Conservation (phyloP, 2,797 vertebrate genomes). For the Pterois miles region DNA sequence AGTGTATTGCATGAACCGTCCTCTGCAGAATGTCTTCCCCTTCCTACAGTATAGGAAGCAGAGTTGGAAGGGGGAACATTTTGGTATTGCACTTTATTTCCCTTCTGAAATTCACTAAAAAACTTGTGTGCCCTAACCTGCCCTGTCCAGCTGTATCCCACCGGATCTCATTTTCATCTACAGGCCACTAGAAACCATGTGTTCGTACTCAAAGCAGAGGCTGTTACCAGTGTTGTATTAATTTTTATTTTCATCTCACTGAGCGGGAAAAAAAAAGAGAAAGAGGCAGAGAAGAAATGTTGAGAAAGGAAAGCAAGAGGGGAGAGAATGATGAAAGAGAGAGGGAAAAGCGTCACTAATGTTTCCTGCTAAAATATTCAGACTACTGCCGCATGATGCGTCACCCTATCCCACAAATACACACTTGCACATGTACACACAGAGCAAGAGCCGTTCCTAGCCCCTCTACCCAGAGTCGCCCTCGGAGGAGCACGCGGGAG, state of each 20-base stretch:
- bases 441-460: constrained; percentile 15
- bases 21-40: constrained; percentile 16
- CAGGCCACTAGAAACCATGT: constrained; percentile 33
- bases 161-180: constrained; percentile 53
- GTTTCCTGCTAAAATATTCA: constrained; percentile 84
- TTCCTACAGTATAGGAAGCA: background rate
- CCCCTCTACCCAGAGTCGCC: constrained; percentile 29
- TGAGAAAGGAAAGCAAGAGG: constrained; percentile 34
- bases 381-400: constrained; percentile 76
- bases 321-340: constrained; percentile 65
- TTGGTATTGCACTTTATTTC: constrained; percentile 5
- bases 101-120: constrained; percentile 11
- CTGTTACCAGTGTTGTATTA: constrained; percentile 17
- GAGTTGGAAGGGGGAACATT: background rate
- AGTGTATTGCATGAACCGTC: constrained; percentile 5
- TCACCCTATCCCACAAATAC: constrained; percentile 69
- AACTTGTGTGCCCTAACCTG: constrained; percentile 5
- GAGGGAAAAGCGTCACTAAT: constrained; percentile 72
- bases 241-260: background rate
- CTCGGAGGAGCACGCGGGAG: constrained; percentile 35
- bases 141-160: constrained; percentile 27
- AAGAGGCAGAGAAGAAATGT: constrained; percentile 30
- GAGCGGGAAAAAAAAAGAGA: constrained; percentile 17
- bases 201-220: constrained; percentile 31
- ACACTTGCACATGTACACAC: constrained; percentile 51